A percentile compares a stretch with the other conserved stretches of the same genome.
phyloP scores from a whole-genome alignment of 2,888 invertebrate species.

The Deilephila porcellus region DNA sequence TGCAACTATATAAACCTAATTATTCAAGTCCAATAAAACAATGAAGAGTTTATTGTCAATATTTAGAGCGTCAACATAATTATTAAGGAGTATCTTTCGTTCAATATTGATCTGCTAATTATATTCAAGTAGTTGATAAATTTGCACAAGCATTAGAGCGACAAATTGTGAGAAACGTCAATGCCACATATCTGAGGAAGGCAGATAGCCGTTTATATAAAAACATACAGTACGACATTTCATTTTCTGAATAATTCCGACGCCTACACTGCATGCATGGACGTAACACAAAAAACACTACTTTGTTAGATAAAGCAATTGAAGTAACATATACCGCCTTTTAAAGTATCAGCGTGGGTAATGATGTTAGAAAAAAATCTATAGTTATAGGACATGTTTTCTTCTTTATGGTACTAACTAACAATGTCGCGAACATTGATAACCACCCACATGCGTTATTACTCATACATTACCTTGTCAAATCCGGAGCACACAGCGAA shows the following conservation, averaged over 20 bases:
- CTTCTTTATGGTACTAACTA: constrained; percentile 22
- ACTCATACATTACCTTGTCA: constrained; percentile 54
- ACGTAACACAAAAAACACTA: background rate
- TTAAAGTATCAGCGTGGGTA: constrained; percentile 12
- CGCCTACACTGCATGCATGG: constrained; percentile 9
- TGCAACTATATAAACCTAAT: background rate
- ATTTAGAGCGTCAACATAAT: constrained; percentile 2
- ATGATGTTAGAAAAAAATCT: constrained; percentile 10
- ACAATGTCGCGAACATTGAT: constrained; percentile 18
- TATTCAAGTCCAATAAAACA: background rate
- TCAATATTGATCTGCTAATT: constrained; percentile 27
- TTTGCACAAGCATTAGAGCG: constrained; percentile 52
- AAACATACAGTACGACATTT: constrained; percentile 7
- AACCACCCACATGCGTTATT: constrained; percentile 47
- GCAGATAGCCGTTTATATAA: constrained; percentile 11
- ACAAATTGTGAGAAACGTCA: constrained; percentile 51
- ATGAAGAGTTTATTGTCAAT: background rate
- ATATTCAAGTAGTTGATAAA: constrained; percentile 42
- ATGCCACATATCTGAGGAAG: constrained; percentile 48
- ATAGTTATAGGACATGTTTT: constrained; percentile 10
- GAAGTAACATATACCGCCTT: constrained; percentile 3
- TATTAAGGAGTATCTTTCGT: constrained; percentile 23
- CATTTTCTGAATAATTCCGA: background rate
- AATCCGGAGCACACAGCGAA: constrained; percentile 59
- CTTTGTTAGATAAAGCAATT: constrained; percentile 5